Conservation (phyloP, 2,797 vertebrate genomes). For the Poecilia picta region DNA sequence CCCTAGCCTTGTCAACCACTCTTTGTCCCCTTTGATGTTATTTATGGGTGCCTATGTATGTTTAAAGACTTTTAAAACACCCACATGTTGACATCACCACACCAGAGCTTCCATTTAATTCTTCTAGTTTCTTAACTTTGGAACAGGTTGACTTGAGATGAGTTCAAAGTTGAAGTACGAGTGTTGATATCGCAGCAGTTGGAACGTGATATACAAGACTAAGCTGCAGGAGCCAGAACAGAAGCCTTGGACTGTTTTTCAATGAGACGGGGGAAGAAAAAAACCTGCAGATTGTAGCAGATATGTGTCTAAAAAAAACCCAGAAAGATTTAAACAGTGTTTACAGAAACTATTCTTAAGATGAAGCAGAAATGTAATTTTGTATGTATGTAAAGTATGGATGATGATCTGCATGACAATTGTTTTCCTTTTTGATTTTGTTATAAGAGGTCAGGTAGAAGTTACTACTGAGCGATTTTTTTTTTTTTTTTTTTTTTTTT, state of each 20-base stretch:
- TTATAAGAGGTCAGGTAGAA: slow-evolving; percentile 55
- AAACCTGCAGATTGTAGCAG: slow-evolving; percentile 49
- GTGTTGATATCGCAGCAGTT: slow-evolving; percentile 7
- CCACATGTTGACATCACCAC: slow-evolving; percentile 34
- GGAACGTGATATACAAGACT: slow-evolving; percentile 30
- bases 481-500: slow-evolving; percentile 33
- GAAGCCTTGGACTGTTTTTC: slow-evolving; percentile 63
- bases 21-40: slow-evolving; percentile 28
- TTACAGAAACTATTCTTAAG: slow-evolving; percentile 78
- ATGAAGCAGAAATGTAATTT: slow-evolving; percentile 74
- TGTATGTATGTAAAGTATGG: slow-evolving; percentile 81
- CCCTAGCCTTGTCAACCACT: slow-evolving; percentile 48
- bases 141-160: slow-evolving; percentile 48
- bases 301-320: slow-evolving; percentile 29
- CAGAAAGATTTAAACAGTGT: slow-evolving; percentile 77
- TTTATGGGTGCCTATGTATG: slow-evolving; percentile 23
- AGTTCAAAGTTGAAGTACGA: slow-evolving; percentile 27
- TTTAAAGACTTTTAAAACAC: slow-evolving; percentile 36
- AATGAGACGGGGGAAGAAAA: slow-evolving; percentile 24
- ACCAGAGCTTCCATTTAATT: slow-evolving; percentile 72
- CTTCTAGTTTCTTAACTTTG: slow-evolving; percentile 56
- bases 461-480: slow-evolving; percentile 68
- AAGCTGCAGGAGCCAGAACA: slow-evolving; percentile 50
- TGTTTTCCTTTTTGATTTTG: slow-evolving; percentile 46
- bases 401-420: slow-evolving; percentile 68